Conservation (phyloP, 2,797 vertebrate genomes). For the Rousettus madagascariensis region DNA sequence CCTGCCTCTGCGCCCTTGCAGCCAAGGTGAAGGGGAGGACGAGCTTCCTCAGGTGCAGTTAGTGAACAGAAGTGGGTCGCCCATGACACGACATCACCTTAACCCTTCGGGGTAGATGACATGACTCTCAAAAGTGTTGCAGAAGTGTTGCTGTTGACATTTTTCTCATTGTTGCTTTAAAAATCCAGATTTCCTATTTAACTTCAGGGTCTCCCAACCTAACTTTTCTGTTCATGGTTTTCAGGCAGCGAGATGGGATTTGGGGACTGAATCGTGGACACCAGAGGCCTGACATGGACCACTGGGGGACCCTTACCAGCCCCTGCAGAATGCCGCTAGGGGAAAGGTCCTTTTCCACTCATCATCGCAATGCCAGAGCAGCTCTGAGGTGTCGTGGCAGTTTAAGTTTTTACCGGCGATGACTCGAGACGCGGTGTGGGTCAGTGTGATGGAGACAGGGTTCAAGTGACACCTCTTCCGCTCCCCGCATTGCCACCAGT, state of each 20-base stretch:
- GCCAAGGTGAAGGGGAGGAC: neutral
- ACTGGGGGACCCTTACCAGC: neutral
- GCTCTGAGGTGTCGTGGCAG: neutral
- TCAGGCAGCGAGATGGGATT: neutral
- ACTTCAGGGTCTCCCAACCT: neutral
- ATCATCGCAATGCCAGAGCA: neutral
- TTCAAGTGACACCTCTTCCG: neutral
- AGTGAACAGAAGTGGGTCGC: neutral
- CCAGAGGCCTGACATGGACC: too few species aligned
- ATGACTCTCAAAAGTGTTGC: neutral
- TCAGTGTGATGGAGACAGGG: neutral
- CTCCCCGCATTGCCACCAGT: neutral
- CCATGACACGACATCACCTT: neutral
- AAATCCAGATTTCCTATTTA: neutral
- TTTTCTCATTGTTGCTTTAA: neutral
- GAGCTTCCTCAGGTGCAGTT: neutral
- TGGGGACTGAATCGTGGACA: neutral
- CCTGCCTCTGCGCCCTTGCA: neutral
- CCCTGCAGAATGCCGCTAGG: neutral
- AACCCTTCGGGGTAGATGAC: neutral
- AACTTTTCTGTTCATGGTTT: neutral
- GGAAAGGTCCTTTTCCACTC: neutral
- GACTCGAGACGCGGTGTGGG: neutral
- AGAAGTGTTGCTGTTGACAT: neutral
- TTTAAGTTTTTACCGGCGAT: neutral